Conservation (phyloP, 1,140 invertebrate species). For the Cotesia chilonis region DNA sequence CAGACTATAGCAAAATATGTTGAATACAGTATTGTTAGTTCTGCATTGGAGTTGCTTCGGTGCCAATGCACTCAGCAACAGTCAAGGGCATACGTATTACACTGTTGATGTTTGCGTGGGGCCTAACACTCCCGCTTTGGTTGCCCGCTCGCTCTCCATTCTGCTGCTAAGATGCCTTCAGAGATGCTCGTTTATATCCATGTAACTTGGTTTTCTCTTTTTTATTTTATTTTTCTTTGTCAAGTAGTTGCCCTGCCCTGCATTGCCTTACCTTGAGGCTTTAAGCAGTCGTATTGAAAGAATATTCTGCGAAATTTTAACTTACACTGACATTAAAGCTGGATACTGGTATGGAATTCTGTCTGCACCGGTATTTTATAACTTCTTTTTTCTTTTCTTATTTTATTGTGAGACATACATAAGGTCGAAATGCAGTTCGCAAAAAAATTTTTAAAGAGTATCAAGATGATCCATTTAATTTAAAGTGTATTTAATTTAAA, state of each 20-base stretch:
- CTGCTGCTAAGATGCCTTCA: slow-evolving; percentile 3
- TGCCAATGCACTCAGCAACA: slow-evolving; percentile 57
- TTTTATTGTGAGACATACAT: neutral
- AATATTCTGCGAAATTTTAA: slow-evolving; percentile 35
- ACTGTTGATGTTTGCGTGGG: slow-evolving; percentile 36
- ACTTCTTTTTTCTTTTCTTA: slow-evolving; percentile 32
- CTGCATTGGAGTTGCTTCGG: slow-evolving; percentile 24
- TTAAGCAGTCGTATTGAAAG: slow-evolving; percentile 5
- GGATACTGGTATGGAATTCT: neutral
- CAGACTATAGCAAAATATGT: neutral
- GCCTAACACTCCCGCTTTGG: slow-evolving; percentile 15
- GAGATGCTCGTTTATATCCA: slow-evolving; percentile 11
- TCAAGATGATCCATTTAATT: slow-evolving; percentile 17
- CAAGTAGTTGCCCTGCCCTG: neutral
- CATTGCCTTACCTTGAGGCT: neutral
- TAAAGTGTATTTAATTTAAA: slow-evolving; percentile 2
- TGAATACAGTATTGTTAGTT: neutral
- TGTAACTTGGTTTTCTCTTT: slow-evolving; percentile 25
- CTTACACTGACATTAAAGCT: slow-evolving; percentile 1
- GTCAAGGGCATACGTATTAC: slow-evolving; percentile 49
- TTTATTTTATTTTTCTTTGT: slow-evolving; percentile 11
- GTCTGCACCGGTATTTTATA: slow-evolving; percentile 25
- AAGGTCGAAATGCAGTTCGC: neutral
- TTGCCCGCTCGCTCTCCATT: no score
- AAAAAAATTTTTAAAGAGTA: slow-evolving; percentile 1